A percentile compares a stretch with the other conserved stretches of the same genome.
Evolutionary conservation across 2,797 vertebrate species (phyloP).

Genomic region (Danio jaintianensis): DNA sequence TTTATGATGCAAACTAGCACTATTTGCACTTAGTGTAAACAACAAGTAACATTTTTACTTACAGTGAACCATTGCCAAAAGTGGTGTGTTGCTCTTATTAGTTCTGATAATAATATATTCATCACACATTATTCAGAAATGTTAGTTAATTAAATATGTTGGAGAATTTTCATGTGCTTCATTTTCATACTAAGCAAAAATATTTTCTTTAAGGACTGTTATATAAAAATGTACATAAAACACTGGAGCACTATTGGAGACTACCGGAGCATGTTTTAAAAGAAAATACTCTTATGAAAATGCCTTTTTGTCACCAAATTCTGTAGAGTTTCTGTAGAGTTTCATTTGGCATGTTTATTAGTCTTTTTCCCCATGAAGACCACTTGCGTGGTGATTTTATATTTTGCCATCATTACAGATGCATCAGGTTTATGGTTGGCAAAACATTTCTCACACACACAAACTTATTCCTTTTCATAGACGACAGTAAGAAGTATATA

Average conservation of each 20-base stretch:
- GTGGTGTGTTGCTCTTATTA: background rate
- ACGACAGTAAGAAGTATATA: background rate
- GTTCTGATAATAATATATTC: background rate
- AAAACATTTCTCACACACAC: background rate
- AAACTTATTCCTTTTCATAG: background rate
- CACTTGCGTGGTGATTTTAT: background rate
- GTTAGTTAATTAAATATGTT: background rate
- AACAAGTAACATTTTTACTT: background rate
- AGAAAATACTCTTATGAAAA: too few relatives aligned
- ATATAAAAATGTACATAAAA: too few relatives aligned
- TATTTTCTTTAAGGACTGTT: too few relatives aligned
- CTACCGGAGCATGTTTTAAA: too few relatives aligned
- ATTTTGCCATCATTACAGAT: background rate
- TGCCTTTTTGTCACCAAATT: too few relatives aligned
- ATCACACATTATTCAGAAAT: background rate
- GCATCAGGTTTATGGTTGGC: background rate
- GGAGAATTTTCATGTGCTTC: background rate
- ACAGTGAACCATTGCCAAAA: background rate
- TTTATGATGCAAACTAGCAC: background rate
- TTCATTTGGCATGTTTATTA: background rate
- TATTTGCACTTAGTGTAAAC: slow-evolving; percentile 3
- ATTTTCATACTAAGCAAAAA: background rate
- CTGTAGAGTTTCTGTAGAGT: too few relatives aligned
- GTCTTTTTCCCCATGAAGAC: background rate
- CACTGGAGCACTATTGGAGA: too few relatives aligned